A percentile compares a stretch with the other conserved stretches of the same genome.
Evolutionary conservation across 2,113 vertebrate genomes (phyloP).

Genomic region (Planiliza haematocheilus): DNA sequence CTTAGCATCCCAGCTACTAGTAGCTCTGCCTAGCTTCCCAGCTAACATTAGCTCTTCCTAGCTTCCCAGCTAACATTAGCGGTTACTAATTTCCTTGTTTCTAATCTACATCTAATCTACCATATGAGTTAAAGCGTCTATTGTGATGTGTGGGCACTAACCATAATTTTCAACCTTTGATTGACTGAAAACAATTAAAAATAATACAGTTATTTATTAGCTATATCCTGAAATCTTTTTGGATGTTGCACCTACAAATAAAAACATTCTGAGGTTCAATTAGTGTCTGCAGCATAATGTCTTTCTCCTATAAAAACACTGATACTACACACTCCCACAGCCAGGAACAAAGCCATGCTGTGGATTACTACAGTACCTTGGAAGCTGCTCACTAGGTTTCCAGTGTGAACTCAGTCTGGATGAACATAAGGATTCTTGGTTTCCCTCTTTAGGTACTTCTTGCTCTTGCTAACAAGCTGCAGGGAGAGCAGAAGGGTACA

Average conservation of each 20-base stretch:
- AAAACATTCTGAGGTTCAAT: conserved; percentile 23
- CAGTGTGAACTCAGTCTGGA: conserved; percentile 52
- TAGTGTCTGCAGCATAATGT: conserved; percentile 7
- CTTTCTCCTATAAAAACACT: conserved; percentile 37
- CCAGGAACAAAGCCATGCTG: conserved; percentile 34
- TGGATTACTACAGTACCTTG: conserved; percentile 29
- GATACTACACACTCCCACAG: conserved; percentile 34
- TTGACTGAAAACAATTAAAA: conserved; percentile 6
- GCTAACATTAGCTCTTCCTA: no score
- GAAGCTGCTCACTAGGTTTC: conserved; percentile 21
- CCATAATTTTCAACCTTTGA: background rate
- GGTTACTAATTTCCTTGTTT: no score
- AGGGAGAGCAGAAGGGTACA: conserved; percentile 47
- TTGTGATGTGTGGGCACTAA: no score
- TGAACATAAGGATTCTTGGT: conserved; percentile 38
- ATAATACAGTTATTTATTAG: background rate
- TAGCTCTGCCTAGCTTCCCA: no score
- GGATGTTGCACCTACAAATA: conserved; percentile 16
- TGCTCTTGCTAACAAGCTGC: conserved; percentile 29
- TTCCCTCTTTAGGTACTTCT: conserved; percentile 43
- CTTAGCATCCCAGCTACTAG: no score
- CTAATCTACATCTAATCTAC: no score
- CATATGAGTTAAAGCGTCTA: no score
- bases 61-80: no score
- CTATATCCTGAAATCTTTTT: conserved; percentile 19